Percentiles rank a stretch among this genome's conserved stretches.
Conservation (phyloP, 2,797 vertebrate species). For the Allobates femoralis region DNA sequence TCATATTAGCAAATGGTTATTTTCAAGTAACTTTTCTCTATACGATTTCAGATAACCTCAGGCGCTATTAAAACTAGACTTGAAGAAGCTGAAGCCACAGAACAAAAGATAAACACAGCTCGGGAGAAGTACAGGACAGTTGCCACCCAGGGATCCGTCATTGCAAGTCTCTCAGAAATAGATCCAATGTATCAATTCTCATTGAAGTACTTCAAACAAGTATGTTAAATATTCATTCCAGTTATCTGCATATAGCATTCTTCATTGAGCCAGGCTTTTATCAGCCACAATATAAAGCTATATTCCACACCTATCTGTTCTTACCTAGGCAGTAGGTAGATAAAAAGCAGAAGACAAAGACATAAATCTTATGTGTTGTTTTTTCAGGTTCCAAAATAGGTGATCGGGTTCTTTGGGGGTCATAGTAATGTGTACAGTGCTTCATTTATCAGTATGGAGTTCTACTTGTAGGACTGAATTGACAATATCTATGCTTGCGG, state of each 20-base stretch:
- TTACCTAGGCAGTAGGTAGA: not conserved
- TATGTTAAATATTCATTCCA: slow-evolving; percentile 59
- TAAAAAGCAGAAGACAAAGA: not conserved
- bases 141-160: slow-evolving; percentile 79
- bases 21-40: slow-evolving; percentile 17
- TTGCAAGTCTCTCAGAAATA: slow-evolving; percentile 83
- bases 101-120: slow-evolving; percentile 79
- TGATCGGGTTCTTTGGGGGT: not conserved
- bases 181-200: slow-evolving; percentile 88
- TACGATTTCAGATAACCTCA: slow-evolving; percentile 75
- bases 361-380: not conserved
- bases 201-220: slow-evolving; percentile 88
- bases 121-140: slow-evolving; percentile 81
- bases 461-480: not conserved
- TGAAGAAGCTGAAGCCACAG: slow-evolving; percentile 80
- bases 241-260: not conserved
- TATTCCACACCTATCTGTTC: not conserved
- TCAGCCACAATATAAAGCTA: not conserved
- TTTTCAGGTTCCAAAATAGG: not conserved
- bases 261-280: slow-evolving; percentile 21
- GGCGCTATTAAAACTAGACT: slow-evolving; percentile 79
- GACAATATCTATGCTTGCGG: not conserved
- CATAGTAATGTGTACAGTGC: not conserved
- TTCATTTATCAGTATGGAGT: not conserved
- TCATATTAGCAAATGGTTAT: not conserved